Evolutionary conservation across 1,140 invertebrate species (phyloP), one percentile per base, ranked within the genome.

Genomic region (Nasonia giraulti): DNA sequence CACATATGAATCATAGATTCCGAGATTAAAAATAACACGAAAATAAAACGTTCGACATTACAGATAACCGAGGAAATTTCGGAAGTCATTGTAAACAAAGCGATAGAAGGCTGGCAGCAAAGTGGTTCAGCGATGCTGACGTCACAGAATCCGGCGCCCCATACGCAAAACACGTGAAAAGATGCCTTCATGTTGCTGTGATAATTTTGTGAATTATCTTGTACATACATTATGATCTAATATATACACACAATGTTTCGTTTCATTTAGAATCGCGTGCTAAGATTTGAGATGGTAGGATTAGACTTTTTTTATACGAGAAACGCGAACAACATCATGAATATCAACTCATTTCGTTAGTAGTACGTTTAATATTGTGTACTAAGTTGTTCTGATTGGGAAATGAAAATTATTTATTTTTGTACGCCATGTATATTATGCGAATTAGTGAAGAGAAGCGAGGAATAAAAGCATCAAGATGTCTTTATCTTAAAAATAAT

Each of bases 21-120:
- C 74, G 75, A 33, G 50, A 80, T 84, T 75, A 85, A 88, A 55
- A 74, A 84, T 76, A 81, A 55, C 8, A 27, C n/a, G 7, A 68
- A 68, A 77, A 11, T 50, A 50, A 50, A 50, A 50, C 14, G 11
- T 50, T 50, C 11, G 4, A 50, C n/a, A 85, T 94, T 94, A 71
- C 89, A 97, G 96, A 95, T 97, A 86, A 94, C 95, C 40, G 96
- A 96, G 91, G 96, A 97, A 92, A 95, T 94, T 89, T 94, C 94
- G 23, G 96, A 97, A 90, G 94, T 96, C 11, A 95, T 97, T 85
- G 96, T 96, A 3, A 97, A 96, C 87, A 96, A 97, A 93, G 95
- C 96, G 14, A 95, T 97, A 50, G 96, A 97, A 88, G 92, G 96
- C 86, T 96, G 96, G 96, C 96, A 96, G 88, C 94, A 96, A 88